These are phyloP conservation scores for Nephila pilipes DNA, from an alignment of 1,140 invertebrate genomes.

Conservation along the genomic window DNA sequence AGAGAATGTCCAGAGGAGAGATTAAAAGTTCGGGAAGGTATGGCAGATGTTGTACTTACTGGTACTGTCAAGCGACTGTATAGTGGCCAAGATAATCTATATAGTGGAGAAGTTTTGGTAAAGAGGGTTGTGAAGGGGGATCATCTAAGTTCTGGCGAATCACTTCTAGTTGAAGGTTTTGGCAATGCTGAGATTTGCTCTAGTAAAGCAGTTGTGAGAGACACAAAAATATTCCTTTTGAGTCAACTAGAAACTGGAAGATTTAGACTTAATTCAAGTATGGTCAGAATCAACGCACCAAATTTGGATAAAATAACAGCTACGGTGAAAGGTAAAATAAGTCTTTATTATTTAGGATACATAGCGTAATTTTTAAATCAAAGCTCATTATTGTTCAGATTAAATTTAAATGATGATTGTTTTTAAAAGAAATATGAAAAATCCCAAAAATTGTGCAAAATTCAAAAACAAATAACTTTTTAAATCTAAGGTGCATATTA, in stretches of 20 bases:
- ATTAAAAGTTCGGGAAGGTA: slow-evolving; percentile 60
- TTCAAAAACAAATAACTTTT: too few relatives aligned
- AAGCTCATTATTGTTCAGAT: too few relatives aligned
- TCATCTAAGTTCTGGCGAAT: slow-evolving; percentile 54
- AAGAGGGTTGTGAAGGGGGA: slow-evolving; percentile 76
- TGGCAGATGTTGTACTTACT: slow-evolving; percentile 71
- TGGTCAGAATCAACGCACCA: slow-evolving; percentile 70
- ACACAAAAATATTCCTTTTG: slow-evolving; percentile 77
- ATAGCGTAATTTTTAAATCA: neutral
- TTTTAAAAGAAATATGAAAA: too few relatives aligned
- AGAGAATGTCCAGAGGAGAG: slow-evolving; percentile 71
- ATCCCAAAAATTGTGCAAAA: too few relatives aligned
- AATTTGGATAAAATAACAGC: slow-evolving; percentile 77
- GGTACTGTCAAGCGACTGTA: slow-evolving; percentile 69
- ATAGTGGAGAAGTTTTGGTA: slow-evolving; percentile 74
- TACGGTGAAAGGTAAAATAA: slow-evolving; percentile 70
- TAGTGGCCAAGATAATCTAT: slow-evolving; percentile 28
- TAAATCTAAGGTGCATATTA: too few relatives aligned
- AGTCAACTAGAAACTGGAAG: slow-evolving; percentile 72
- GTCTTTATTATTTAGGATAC: neutral
- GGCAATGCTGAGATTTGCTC: slow-evolving; percentile 75
- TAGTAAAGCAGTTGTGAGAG: slow-evolving; percentile 54
- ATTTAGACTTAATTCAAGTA: slow-evolving; percentile 77
- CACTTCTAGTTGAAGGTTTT: slow-evolving; percentile 77
- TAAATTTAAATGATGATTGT: too few relatives aligned